Evolutionary conservation across 1,140 invertebrate species (phyloP).

Genomic region (Drosophila sp.): DNA sequence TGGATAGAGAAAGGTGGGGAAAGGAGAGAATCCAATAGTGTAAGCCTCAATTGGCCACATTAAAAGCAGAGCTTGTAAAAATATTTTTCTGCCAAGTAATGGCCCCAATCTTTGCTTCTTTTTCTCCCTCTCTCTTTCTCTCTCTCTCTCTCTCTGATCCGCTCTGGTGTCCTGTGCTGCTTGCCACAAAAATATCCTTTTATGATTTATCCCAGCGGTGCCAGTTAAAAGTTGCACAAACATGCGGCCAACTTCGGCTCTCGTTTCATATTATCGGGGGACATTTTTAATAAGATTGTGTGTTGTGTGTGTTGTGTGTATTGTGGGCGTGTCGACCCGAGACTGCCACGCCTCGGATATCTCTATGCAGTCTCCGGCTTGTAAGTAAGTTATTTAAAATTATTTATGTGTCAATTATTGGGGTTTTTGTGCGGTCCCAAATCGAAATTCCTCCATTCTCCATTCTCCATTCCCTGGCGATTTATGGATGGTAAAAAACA

Average conservation of each 20-base stretch:
- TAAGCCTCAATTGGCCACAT: conserved; percentile 50
- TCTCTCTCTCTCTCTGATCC: background rate
- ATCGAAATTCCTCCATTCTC: conserved; percentile 35
- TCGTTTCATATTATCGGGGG: conserved; percentile 46
- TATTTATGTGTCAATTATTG: conserved; percentile 73
- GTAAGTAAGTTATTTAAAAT: conserved; percentile 64
- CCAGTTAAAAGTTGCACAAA: conserved; percentile 66
- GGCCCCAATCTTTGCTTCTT: conserved; percentile 6
- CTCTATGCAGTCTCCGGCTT: background rate
- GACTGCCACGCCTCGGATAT: conserved; percentile 17
- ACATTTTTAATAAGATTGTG: conserved; percentile 71
- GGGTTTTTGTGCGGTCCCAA: conserved; percentile 26
- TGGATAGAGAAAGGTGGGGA: conserved; percentile 1
- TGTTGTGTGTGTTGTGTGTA: too few relatives aligned
- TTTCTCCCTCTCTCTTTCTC: background rate
- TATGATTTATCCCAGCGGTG: conserved; percentile 71
- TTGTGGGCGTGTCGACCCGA: conserved; percentile 42
- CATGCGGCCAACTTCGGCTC: conserved; percentile 38
- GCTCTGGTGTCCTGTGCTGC: conserved; percentile 14
- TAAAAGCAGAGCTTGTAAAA: conserved; percentile 56
- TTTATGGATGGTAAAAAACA: conserved; percentile 22
- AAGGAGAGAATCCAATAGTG: background rate
- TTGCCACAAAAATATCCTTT: conserved; percentile 62
- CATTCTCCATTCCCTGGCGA: conserved; percentile 20
- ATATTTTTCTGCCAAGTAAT: conserved; percentile 50